Base-by-base conservation (phyloP, 1,140 invertebrate species). In the Leucophenga varia region DNA sequence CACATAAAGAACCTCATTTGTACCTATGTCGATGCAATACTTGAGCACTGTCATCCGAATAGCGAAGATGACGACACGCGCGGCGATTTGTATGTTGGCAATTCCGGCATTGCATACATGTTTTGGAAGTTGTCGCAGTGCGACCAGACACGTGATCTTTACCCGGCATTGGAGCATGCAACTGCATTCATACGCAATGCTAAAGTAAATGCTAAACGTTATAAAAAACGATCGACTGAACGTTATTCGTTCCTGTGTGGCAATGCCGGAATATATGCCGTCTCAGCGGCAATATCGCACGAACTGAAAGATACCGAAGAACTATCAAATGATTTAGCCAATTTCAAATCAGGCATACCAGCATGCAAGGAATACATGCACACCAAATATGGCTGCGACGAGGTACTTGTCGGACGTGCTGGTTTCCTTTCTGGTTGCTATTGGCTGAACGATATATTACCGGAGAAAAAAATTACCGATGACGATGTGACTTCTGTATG, bases 371-470 rank as follows among this genome's bases (percentile, higher is more conserved):
- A 83, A 47, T 73, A 80, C 0, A 59, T 67, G 51, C 63, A 67
- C 36, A 76, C 86, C 19, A 78, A 79, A 54, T 82, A 80, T 76
- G 90, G 89, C 18, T 86, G 86, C 20, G 89, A 93, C 77, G 91
- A 93, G 69, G 77, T 93, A 14, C 85, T 93, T 57, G 88, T 92
- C 4, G 91, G 90, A 0, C 79, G 90, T 49, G 83, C 89, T 30
- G 89, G 90, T 1, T 93, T 88, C 59, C 64, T 93, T 2, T 83
- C 82, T 59, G 90, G 88, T n/a, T 80, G 83, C 14, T 61, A 91
- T 18, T 88, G 86, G 84, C 68, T 93, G 2, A 80, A 82, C 34
- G 79, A 83, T 55, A 79, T 83, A 45, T 69, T 86, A 31, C 72
- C 80, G 43, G 78, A 72, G 18, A 60, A 76, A 48, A 75, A 81